Percentiles rank a stretch among this genome's conserved stretches.
Evolutionary conservation across 2,888 invertebrate species (phyloP).

Genomic region (Epinotia demarniana): DNA sequence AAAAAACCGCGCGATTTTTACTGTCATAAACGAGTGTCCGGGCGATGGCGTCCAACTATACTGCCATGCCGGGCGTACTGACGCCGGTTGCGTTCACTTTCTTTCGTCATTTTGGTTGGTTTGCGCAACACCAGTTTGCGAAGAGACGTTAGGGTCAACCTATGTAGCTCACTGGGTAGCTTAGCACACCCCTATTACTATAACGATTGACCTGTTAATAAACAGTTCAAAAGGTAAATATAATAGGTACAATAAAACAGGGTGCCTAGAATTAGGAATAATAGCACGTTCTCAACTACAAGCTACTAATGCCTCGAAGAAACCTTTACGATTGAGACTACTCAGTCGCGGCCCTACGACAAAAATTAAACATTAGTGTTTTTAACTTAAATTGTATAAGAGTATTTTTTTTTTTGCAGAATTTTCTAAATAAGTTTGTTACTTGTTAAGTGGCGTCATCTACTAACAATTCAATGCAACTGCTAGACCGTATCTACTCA

Average conservation of each 20-base stretch:
- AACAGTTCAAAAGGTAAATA: neutral
- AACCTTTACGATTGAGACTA: too few species aligned
- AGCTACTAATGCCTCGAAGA: too few species aligned
- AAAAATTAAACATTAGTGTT: too few species aligned
- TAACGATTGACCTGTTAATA: neutral
- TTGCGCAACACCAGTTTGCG: conserved; percentile 65
- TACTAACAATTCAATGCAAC: neutral
- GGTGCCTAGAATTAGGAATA: too few species aligned
- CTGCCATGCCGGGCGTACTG: conserved; percentile 54
- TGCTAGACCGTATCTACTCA: neutral
- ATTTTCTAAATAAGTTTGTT: too few species aligned
- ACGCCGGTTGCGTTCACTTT: conserved; percentile 75
- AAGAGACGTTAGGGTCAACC: conserved; percentile 53
- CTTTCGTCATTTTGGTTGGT: conserved; percentile 76
- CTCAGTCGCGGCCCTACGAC: too few species aligned
- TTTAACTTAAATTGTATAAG: too few species aligned
- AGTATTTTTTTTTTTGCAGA: too few species aligned
- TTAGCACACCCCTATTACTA: conserved; percentile 12
- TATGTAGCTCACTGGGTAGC: conserved; percentile 36
- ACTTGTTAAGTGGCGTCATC: neutral
- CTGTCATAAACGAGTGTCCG: conserved; percentile 52
- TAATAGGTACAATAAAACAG: too few species aligned
- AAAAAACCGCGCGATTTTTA: conserved; percentile 52
- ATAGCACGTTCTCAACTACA: too few species aligned
- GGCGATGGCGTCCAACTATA: conserved; percentile 56